Percentiles rank a stretch among this genome's conserved stretches.
Evolutionary conservation across 2,888 invertebrate species (phyloP).

Genomic region (Corythucha ciliata): DNA sequence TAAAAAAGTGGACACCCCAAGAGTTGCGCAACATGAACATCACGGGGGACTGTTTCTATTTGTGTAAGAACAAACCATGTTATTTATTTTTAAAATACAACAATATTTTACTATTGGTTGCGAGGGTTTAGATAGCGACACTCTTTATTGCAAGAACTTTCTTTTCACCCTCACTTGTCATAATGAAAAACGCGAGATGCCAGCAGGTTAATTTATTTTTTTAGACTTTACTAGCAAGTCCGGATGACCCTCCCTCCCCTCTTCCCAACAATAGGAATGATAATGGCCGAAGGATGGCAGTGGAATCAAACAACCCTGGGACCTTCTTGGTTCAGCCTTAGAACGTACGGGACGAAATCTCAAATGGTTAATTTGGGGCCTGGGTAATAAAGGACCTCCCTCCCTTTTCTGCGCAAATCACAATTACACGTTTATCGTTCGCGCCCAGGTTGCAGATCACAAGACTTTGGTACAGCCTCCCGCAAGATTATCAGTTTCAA

Average conservation of each 20-base stretch:
- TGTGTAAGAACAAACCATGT: no score
- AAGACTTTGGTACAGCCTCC: conserved; percentile 18
- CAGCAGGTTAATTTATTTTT: no score
- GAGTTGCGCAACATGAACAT: conserved; percentile 9
- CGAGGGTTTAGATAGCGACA: no score
- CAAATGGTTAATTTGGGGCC: conserved; percentile 21
- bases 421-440: not conserved
- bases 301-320: conserved; percentile 17
- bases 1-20: conserved; percentile 13
- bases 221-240: no score
- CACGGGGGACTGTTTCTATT: conserved; percentile 19
- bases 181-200: conserved; percentile 10
- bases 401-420: no score
- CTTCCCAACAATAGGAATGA: no score
- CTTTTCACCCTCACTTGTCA: conserved; percentile 10
- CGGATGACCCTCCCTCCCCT: no score
- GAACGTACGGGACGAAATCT: conserved; percentile 11
- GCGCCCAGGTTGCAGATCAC: conserved; percentile 14
- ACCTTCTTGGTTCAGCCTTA: conserved; percentile 16
- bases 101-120: no score
- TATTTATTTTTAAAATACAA: no score
- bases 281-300: conserved; percentile 17
- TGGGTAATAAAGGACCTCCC: conserved; percentile 10
- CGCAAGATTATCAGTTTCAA: conserved; percentile 14
- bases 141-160: conserved; percentile 20